These are phyloP conservation scores for Gadopsis bispinosus DNA, from an alignment of 2,797 vertebrate genomes.

Conservation along the genomic window DNA sequence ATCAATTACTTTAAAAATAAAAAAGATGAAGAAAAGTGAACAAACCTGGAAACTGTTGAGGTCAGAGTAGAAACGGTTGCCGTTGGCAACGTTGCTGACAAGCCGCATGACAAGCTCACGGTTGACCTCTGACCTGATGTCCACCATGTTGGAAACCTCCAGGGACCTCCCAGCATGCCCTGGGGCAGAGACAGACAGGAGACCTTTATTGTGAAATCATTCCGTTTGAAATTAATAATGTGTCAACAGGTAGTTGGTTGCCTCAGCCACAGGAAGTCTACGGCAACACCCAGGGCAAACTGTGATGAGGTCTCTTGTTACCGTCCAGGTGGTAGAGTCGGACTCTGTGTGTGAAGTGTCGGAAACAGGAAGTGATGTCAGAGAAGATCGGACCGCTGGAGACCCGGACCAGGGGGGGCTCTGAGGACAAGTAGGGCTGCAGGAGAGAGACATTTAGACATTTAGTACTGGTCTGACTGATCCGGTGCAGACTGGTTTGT, in stretches of 20 bases:
- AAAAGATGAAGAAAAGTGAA: not conserved
- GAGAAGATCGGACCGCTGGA: conserved; percentile 89
- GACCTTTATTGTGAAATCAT: conserved; percentile 1
- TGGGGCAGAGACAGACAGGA: conserved; percentile 57
- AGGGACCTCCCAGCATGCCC: conserved; percentile 90
- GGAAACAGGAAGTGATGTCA: conserved; percentile 89
- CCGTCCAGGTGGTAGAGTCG: conserved; percentile 89
- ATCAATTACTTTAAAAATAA: too few species aligned
- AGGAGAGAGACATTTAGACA: conserved; percentile 1
- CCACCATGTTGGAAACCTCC: conserved; percentile 91
- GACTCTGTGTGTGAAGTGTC: conserved; percentile 87
- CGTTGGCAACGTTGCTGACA: conserved; percentile 86
- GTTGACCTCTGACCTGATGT: conserved; percentile 92
- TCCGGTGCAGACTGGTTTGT: not conserved
- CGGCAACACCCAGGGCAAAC: not conserved
- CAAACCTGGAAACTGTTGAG: conserved; percentile 94
- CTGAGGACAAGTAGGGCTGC: conserved; percentile 85
- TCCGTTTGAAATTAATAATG: not conserved
- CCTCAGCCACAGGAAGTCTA: not conserved
- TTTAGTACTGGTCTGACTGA: not conserved
- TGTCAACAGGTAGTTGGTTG: too few species aligned
- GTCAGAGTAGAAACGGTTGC: conserved; percentile 90
- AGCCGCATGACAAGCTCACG: conserved; percentile 92
- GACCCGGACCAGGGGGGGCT: conserved; percentile 87
- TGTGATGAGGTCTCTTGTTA: conserved; percentile 65